These are phyloP conservation scores for Gobio occitaniae DNA, from an alignment of 2,797 vertebrate species.

Conservation along the genomic window DNA sequence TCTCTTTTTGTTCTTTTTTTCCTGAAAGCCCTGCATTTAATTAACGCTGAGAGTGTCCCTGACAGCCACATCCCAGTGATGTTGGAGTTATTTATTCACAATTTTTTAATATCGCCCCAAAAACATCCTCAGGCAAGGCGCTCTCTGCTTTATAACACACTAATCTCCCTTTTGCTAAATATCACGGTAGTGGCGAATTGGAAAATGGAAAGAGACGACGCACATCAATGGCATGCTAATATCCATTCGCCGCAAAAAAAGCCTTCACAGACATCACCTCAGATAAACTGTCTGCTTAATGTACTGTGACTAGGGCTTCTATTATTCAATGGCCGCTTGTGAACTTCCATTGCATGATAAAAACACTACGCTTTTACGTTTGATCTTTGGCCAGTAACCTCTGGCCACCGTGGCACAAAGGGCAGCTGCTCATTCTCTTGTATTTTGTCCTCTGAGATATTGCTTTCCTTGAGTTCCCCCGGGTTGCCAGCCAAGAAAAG, in stretches of 20 bases:
- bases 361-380: constrained; percentile 35
- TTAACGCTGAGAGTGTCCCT: constrained; percentile 49
- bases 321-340: constrained; percentile 30
- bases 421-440: constrained; percentile 23
- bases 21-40: constrained; percentile 55
- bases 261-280: constrained; percentile 3
- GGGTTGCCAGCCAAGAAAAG: constrained; percentile 30
- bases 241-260: constrained; percentile 16
- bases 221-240: constrained; percentile 53
- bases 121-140: constrained; percentile 54
- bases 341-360: constrained; percentile 35
- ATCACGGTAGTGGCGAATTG: constrained; percentile 49
- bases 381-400: constrained; percentile 49
- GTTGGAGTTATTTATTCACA: constrained; percentile 53
- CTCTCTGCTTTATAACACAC: constrained; percentile 49
- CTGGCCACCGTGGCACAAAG: constrained; percentile 1
- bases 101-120: constrained; percentile 54
- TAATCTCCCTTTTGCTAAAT: constrained; percentile 56
- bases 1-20: constrained; percentile 42
- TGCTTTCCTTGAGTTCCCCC: constrained; percentile 15
- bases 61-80: constrained; percentile 42
- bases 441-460: constrained; percentile 10
- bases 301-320: constrained; percentile 26
- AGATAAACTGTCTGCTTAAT: constrained; percentile 43
- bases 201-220: constrained; percentile 41